These are phyloP conservation scores for Notocelia uddmanniana DNA, from an alignment of 2,888 invertebrate species.

Conservation along the genomic window DNA sequence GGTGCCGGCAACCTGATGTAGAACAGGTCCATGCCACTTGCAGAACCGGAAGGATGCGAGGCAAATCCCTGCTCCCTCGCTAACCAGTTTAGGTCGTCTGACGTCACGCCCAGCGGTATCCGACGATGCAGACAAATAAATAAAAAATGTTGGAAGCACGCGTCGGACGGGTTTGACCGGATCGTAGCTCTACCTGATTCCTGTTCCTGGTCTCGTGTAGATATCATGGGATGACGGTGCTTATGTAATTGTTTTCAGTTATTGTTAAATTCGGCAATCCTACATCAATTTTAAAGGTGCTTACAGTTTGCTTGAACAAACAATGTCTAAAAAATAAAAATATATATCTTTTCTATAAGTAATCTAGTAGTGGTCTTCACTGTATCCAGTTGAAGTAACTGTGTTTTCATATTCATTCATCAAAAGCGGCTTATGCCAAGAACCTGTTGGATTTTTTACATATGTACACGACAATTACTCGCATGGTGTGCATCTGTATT, in stretches of 20 bases:
- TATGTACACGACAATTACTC: slow-evolving; percentile 16
- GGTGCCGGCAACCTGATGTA: slow-evolving; percentile 80
- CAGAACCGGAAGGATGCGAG: slow-evolving; percentile 86
- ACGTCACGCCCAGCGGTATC: slow-evolving; percentile 85
- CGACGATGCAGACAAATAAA: slow-evolving; percentile 85
- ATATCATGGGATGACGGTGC: slow-evolving; percentile 54
- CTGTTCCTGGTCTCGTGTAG: slow-evolving; percentile 82
- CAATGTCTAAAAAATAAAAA: background rate
- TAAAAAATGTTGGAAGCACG: slow-evolving; percentile 86
- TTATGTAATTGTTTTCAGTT: slow-evolving; percentile 35
- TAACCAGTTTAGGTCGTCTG: slow-evolving; percentile 86
- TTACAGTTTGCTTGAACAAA: background rate
- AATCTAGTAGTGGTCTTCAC: background rate
- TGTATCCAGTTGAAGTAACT: slow-evolving; percentile 6
- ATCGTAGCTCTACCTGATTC: slow-evolving; percentile 86
- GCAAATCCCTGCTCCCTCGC: slow-evolving; percentile 86
- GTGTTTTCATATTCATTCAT: slow-evolving; percentile 31
- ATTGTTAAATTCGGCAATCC: slow-evolving; percentile 6
- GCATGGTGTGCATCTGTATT: slow-evolving; percentile 18
- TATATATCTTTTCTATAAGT: background rate
- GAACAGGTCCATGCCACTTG: slow-evolving; percentile 83
- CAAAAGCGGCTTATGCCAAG: slow-evolving; percentile 30
- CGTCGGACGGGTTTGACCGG: slow-evolving; percentile 85
- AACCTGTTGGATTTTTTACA: slow-evolving; percentile 36
- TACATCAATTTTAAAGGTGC: background rate